phyloP scores from a whole-genome alignment of 2,113 vertebrate species.

The Bufo gargarizans region DNA sequence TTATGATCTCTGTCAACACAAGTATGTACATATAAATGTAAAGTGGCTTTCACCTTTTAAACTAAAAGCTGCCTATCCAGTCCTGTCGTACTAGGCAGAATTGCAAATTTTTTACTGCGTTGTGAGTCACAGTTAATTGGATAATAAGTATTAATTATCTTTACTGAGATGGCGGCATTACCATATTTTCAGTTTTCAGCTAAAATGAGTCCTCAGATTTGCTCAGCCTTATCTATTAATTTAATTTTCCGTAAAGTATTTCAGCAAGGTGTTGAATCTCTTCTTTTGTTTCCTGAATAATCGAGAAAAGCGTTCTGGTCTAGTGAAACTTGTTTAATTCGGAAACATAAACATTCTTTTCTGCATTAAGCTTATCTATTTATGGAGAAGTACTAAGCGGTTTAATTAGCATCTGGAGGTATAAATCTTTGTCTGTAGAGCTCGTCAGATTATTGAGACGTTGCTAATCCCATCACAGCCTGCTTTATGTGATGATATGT shows the following conservation, averaged over 20 bases:
- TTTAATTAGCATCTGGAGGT: slow-evolving; percentile 54
- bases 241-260: slow-evolving; percentile 3
- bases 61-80: background rate
- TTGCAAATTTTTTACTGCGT: background rate
- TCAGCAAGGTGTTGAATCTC: background rate
- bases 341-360: slow-evolving; percentile 31
- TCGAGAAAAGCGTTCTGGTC: slow-evolving; percentile 16
- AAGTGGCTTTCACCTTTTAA: slow-evolving; percentile 13
- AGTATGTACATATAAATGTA: background rate
- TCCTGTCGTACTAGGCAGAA: background rate
- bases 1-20: slow-evolving; percentile 8
- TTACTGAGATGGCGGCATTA: slow-evolving; percentile 3
- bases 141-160: slow-evolving; percentile 26
- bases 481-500: slow-evolving; percentile 51
- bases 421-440: slow-evolving; percentile 53
- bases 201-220: background rate
- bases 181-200: background rate
- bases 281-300: background rate
- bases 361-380: slow-evolving; percentile 38
- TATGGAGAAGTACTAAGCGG: slow-evolving; percentile 43
- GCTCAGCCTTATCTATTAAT: background rate
- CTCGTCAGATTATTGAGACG: slow-evolving; percentile 50
- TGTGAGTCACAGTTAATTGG: slow-evolving; percentile 33
- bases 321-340: slow-evolving; percentile 37
- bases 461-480: slow-evolving; percentile 46